phyloP scores from a whole-genome alignment of 1,140 invertebrate species.

The Adelges cooleyi region DNA sequence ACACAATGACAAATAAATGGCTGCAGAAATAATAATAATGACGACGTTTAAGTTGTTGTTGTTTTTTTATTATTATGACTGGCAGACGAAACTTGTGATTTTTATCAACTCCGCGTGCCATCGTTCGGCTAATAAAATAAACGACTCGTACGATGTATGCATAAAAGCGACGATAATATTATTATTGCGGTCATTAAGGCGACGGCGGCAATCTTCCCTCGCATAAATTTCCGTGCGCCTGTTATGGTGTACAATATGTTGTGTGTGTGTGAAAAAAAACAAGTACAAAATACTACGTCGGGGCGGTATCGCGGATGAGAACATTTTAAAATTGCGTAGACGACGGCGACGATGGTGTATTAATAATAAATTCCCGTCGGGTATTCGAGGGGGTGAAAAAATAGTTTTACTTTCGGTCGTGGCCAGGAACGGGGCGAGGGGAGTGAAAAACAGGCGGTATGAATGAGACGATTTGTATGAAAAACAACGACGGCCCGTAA shows the following conservation, averaged over 20 bases:
- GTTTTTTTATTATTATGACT: too few species aligned
- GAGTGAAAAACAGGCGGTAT: neutral
- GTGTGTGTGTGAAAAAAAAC: neutral
- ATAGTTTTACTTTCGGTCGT: neutral
- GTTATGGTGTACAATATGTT: neutral
- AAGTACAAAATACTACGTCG: neutral
- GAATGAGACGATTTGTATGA: constrained; percentile 28
- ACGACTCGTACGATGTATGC: too few species aligned
- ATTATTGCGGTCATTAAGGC: constrained; percentile 10
- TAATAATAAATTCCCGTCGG: constrained; percentile 26
- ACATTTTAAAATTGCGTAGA: constrained; percentile 23
- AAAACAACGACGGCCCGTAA: constrained; percentile 11
- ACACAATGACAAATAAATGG: too few species aligned
- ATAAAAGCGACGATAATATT: constrained; percentile 1
- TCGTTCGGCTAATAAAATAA: neutral
- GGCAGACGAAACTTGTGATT: neutral
- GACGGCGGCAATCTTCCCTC: neutral
- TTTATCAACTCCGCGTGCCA: neutral
- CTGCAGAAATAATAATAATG: neutral
- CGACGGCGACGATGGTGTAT: neutral
- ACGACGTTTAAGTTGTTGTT: too few species aligned
- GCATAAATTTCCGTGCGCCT: neutral
- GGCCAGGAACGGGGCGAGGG: neutral
- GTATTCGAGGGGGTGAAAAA: constrained; percentile 20
- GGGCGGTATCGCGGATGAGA: neutral